Evolutionary conservation across 1,140 invertebrate species (phyloP).

Genomic region (Colletes latitarsis): DNA sequence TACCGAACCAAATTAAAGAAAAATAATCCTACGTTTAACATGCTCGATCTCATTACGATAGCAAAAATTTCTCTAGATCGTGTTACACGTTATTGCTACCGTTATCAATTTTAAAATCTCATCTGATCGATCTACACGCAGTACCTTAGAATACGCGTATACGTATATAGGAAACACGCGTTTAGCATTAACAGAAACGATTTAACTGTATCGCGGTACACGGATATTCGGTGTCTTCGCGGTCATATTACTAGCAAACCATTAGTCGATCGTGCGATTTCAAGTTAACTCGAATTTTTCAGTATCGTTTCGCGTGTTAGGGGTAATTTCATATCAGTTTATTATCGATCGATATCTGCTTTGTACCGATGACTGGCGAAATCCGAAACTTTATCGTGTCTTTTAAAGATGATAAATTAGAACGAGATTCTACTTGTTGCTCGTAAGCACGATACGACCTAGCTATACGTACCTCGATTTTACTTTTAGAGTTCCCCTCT

Average conservation of each 20-base stretch:
- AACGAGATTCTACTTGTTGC: conserved; percentile 12
- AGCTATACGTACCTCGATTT: neutral
- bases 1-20: conserved; percentile 16
- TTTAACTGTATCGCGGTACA: neutral
- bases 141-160: neutral
- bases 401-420: neutral
- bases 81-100: conserved; percentile 26
- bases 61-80: conserved; percentile 14
- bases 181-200: neutral
- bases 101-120: conserved; percentile 13
- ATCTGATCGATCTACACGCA: conserved; percentile 6
- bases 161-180: neutral
- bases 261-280: neutral
- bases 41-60: conserved; percentile 41
- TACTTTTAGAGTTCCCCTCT: neutral
- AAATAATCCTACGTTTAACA: conserved; percentile 14
- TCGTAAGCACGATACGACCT: neutral
- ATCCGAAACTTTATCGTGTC: neutral
- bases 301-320: neutral
- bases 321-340: too few species aligned
- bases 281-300: neutral
- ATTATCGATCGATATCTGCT: neutral
- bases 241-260: neutral
- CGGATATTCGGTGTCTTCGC: neutral
- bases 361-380: neutral